These are phyloP conservation scores for Anagyrus pseudococci DNA, from an alignment of 2,888 invertebrate genomes.

Conservation along the genomic window DNA sequence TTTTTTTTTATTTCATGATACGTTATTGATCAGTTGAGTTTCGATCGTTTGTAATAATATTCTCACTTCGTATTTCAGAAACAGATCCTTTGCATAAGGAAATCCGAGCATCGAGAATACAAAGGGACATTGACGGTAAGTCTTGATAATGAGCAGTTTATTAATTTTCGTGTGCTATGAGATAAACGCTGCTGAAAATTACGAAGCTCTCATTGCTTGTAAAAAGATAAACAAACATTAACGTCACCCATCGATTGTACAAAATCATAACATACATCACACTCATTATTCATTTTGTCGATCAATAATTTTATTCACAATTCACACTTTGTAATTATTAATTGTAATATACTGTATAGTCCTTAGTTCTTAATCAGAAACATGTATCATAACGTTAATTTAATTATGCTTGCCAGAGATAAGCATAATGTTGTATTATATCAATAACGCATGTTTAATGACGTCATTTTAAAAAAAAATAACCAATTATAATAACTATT, in stretches of 20 bases:
- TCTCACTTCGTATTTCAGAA: constrained; percentile 11
- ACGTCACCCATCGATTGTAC: no score
- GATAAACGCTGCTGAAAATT: constrained; percentile 4
- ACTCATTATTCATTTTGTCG: not conserved
- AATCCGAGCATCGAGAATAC: constrained; percentile 44
- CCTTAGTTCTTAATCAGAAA: no score
- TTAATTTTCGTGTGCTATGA: constrained; percentile 1
- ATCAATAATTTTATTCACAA: not conserved
- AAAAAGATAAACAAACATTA: not conserved
- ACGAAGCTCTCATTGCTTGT: not conserved
- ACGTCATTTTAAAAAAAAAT: not conserved
- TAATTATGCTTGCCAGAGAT: not conserved
- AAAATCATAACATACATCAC: not conserved
- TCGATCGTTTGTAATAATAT: not conserved
- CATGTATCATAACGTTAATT: no score
- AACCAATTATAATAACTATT: no score
- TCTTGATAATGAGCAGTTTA: not conserved
- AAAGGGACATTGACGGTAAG: constrained; percentile 57
- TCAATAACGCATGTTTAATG: constrained; percentile 27
- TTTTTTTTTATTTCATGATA: not conserved
- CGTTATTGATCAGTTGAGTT: not conserved
- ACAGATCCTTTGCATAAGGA: constrained; percentile 42
- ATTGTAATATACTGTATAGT: not conserved
- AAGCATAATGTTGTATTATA: not conserved
- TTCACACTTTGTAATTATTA: not conserved